A percentile compares a stretch with the other conserved stretches of the same genome.
phyloP scores from a whole-genome alignment of 1,140 invertebrate genomes.

The Solenopsis fugax region DNA sequence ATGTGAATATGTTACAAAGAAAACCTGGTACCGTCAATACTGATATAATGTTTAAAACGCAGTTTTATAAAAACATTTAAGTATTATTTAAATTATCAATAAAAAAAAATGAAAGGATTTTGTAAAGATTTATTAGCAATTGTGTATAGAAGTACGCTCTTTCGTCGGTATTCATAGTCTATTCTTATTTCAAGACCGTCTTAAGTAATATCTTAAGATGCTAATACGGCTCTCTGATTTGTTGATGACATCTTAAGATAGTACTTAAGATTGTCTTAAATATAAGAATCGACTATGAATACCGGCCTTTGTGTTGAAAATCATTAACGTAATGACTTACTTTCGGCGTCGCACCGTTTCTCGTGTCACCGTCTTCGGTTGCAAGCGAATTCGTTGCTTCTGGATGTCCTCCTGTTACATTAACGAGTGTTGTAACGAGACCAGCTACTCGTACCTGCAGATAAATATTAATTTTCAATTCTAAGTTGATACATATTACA shows the following conservation, averaged over 20 bases:
- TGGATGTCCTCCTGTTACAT: slow-evolving; percentile 88
- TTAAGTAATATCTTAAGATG: no score
- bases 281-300: no score
- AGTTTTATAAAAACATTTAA: not conserved
- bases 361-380: slow-evolving; percentile 72
- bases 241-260: no score
- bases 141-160: not conserved
- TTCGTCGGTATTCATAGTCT: no score
- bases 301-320: not conserved
- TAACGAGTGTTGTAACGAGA: slow-evolving; percentile 91
- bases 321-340: slow-evolving; percentile 71
- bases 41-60: not conserved
- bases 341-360: slow-evolving; percentile 82
- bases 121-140: not conserved
- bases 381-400: slow-evolving; percentile 74
- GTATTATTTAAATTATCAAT: slow-evolving; percentile 8
- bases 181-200: no score
- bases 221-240: no score
- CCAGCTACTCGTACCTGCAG: slow-evolving; percentile 90
- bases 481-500: not conserved
- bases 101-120: not conserved
- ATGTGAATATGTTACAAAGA: no score
- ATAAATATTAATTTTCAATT: slow-evolving; percentile 1
- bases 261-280: no score
- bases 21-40: not conserved